Conservation (phyloP, 2,113 vertebrate genomes). For the Uria aalge region DNA sequence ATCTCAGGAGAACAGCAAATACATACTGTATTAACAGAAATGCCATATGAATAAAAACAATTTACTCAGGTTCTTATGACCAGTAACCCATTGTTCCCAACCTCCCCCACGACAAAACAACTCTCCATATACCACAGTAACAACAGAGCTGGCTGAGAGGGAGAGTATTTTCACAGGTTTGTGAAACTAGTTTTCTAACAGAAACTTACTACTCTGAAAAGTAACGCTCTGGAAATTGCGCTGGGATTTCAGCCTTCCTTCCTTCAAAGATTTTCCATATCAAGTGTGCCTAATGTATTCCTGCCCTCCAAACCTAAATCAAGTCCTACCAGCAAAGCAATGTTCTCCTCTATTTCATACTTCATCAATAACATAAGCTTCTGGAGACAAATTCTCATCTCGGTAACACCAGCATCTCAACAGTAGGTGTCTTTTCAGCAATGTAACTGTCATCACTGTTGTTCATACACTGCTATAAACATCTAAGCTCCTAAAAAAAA, state of each 20-base stretch:
- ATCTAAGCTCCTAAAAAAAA: background rate
- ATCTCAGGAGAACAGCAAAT: background rate
- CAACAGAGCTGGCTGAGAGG: background rate
- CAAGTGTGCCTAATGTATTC: background rate
- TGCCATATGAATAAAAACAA: background rate
- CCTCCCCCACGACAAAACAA: background rate
- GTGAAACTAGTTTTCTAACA: background rate
- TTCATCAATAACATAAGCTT: background rate
- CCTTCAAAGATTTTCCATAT: background rate
- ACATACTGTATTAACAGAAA: background rate
- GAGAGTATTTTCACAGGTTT: background rate
- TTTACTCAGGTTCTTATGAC: background rate
- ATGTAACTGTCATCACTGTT: background rate
- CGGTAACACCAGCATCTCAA: background rate
- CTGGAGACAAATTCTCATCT: background rate
- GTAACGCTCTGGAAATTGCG: background rate
- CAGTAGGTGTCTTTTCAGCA: background rate
- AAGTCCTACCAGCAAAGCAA: background rate
- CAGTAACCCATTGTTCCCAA: background rate
- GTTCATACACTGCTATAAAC: background rate
- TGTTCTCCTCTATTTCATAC: background rate
- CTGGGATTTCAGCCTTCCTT: background rate
- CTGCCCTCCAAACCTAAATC: background rate
- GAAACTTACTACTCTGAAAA: background rate
- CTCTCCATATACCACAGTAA: background rate